phyloP scores from a whole-genome alignment of 2,888 invertebrate genomes.

The Sussaba pulchella region DNA sequence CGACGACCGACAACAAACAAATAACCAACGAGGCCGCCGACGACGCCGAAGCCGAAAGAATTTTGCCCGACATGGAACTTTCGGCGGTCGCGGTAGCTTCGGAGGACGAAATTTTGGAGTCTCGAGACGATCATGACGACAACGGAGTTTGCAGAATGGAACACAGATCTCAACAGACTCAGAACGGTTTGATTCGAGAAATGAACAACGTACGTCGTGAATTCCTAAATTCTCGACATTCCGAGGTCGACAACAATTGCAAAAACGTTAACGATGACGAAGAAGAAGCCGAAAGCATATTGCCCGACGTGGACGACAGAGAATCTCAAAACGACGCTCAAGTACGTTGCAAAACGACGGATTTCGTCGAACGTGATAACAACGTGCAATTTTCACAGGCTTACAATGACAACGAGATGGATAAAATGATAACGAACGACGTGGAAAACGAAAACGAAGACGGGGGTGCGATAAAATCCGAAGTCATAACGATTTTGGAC shows the following conservation, averaged over 20 bases:
- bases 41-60: constrained; percentile 74
- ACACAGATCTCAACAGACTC: constrained; percentile 73
- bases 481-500: constrained; percentile 19
- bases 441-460: constrained; percentile 40
- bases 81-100: constrained; percentile 67
- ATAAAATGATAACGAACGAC: constrained; percentile 49
- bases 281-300: constrained; percentile 77
- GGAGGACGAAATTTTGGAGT: constrained; percentile 22
- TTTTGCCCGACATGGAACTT: constrained; percentile 76
- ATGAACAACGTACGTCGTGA: constrained; percentile 47
- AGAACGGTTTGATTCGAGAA: constrained; percentile 55
- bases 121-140: constrained; percentile 54
- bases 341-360: constrained; percentile 63
- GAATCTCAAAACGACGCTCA: constrained; percentile 38
- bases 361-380: constrained; percentile 70
- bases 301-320: constrained; percentile 76
- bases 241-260: constrained; percentile 33
- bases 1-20: constrained; percentile 72
- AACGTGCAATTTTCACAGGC: constrained; percentile 58
- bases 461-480: constrained; percentile 28
- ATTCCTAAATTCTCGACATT: constrained; percentile 46
- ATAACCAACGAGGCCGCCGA: constrained; percentile 73
- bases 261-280: constrained; percentile 61
- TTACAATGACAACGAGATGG: constrained; percentile 66
- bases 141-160: constrained; percentile 57